Evolutionary conservation across 2,797 vertebrate genomes (phyloP), one percentile per base, ranked within the genome.

Genomic region (Melanotaenia parkinsoni): DNA sequence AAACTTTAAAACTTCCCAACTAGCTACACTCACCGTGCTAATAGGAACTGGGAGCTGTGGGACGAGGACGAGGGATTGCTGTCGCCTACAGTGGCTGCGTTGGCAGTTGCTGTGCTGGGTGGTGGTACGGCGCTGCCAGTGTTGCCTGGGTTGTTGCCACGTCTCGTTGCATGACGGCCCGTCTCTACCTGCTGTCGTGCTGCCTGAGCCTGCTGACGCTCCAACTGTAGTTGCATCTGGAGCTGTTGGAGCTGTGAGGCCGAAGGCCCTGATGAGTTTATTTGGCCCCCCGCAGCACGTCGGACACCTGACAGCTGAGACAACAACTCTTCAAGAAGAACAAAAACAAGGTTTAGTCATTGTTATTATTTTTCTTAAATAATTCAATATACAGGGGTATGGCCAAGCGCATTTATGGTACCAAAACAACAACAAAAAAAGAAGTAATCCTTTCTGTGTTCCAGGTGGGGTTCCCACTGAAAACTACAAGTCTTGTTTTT

Each of bases 211-310:
- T 99, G 98, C 72, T 99, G 98, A 62, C 97, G 91, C 83, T 99
- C 98, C 70, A 99, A 82, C 94, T 99, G 97, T 93, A 99, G 95
- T 84, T 99, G 98, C 98, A 99, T 99, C 93, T 99, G 98, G 89
- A 99, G 93, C 90, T 99, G 98, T 89, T 99, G 98, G 88, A 99
- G 95, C 88, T 99, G 98, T 38, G 97, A 98, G 70, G 98, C 97
- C 2, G 97, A 99, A 51, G 98, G 97, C 84, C 98, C 97, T 3
- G 98, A 97, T 16, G 98, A 98, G 90, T 98, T 99, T 61, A 99
- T 96, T 87, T 98, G 97, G 69, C 98, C 98, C 84, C 97, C 98
- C 26, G 98, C 96, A 1, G 97, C 98, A 81, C 97, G 97, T 35
- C 98, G 95, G 88, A 99, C 98, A 3, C 97, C 98, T 58, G 98